phyloP scores from a whole-genome alignment of 2,888 invertebrate genomes.

The Synergus umbraculus region DNA sequence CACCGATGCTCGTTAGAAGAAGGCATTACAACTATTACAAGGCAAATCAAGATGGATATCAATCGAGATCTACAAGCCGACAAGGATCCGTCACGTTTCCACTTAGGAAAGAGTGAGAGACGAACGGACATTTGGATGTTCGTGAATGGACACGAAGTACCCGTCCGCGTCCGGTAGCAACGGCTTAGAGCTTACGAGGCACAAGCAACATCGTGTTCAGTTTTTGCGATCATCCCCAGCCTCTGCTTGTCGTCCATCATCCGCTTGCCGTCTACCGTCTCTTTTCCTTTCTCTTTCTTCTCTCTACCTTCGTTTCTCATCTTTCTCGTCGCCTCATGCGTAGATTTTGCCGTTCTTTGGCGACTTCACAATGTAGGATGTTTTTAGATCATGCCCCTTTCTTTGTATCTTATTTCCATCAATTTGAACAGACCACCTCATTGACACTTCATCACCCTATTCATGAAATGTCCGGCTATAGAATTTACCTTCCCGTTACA shows the following conservation, averaged over 20 bases:
- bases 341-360: slow-evolving; percentile 14
- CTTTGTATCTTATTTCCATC: slow-evolving; percentile 3
- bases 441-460: slow-evolving; percentile 7
- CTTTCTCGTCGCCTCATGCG: slow-evolving; percentile 45
- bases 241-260: slow-evolving; percentile 60
- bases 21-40: slow-evolving; percentile 11
- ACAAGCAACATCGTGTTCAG: slow-evolving; percentile 60
- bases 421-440: slow-evolving; percentile 23
- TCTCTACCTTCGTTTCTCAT: slow-evolving; percentile 23
- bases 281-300: slow-evolving; percentile 46
- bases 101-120: slow-evolving; percentile 33
- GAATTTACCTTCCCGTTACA: background rate
- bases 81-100: slow-evolving; percentile 37
- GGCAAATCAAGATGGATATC: slow-evolving; percentile 34
- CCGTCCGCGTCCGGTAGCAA: slow-evolving; percentile 25
- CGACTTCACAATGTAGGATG: slow-evolving; percentile 23
- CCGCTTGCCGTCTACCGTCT: slow-evolving; percentile 38
- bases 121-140: slow-evolving; percentile 37
- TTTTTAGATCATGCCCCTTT: background rate
- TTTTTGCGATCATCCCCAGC: slow-evolving; percentile 59
- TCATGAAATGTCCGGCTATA: background rate
- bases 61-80: slow-evolving; percentile 31
- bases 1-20: slow-evolving; percentile 16
- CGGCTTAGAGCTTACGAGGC: slow-evolving; percentile 48
- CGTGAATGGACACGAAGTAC: slow-evolving; percentile 27